Evolutionary conservation across 2,797 vertebrate genomes (phyloP).

Genomic region (Melanotaenia parkinsoni): DNA sequence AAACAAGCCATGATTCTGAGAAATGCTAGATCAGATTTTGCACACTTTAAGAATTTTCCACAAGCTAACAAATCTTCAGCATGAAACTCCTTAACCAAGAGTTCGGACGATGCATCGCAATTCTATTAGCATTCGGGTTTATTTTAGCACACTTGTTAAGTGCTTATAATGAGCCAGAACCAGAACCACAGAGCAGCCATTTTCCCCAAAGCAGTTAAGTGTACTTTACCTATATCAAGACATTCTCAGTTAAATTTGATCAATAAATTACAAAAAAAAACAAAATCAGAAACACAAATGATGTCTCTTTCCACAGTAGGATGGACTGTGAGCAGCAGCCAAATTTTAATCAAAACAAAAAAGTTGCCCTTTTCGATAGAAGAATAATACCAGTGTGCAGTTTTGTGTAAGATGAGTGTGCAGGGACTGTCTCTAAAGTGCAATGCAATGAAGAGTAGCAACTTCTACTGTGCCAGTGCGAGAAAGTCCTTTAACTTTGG

Average conservation of each 20-base stretch:
- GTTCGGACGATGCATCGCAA: not conserved
- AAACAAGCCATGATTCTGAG: not conserved
- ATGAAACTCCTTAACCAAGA: not conserved
- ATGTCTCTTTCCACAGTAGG: not conserved
- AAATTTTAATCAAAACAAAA: not conserved
- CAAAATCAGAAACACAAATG: not conserved
- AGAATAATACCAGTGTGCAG: not conserved
- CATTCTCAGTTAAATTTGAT: not conserved
- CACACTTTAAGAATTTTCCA: not conserved
- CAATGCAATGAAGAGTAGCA: no score
- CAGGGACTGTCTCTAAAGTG: no score
- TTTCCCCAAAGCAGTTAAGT: no score
- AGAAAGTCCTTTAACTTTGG: no score
- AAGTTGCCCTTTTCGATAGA: not conserved
- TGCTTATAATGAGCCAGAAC: no score
- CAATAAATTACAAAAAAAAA: not conserved
- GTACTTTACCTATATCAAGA: no score
- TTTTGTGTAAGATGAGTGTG: no score
- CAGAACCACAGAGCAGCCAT: no score
- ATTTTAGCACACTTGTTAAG: not conserved
- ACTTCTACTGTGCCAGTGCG: no score
- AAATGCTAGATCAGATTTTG: not conserved
- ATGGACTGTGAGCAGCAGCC: not conserved
- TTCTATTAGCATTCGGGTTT: not conserved
- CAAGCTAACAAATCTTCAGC: not conserved